Conservation (phyloP, 2,888 invertebrate genomes). For the Aphidoletes aphidimyza region DNA sequence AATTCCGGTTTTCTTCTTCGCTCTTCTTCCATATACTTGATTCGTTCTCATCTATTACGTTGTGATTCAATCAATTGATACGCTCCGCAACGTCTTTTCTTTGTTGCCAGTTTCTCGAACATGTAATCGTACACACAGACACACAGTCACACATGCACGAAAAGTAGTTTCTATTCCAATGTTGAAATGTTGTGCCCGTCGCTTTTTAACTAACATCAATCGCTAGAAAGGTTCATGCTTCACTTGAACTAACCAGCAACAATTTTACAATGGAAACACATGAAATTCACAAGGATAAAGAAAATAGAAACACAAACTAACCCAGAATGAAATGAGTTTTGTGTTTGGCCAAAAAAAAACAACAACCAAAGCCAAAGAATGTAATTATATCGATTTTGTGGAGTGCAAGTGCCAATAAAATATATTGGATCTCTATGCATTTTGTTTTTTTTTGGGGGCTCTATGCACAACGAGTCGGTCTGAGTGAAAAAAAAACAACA, state of each 20-base stretch:
- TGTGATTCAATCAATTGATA: constrained; percentile 48
- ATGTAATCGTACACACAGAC: neutral
- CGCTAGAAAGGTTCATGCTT: neutral
- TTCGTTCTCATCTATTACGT: neutral
- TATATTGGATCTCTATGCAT: constrained; percentile 16
- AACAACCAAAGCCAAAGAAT: constrained; percentile 47
- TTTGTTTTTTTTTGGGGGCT: constrained; percentile 10
- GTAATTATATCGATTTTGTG: constrained; percentile 46
- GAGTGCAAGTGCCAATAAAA: constrained; percentile 30
- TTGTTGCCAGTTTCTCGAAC: neutral
- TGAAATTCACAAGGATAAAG: neutral
- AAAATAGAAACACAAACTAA: neutral
- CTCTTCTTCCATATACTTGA: neutral
- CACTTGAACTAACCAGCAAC: neutral
- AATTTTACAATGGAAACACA: constrained; percentile 4
- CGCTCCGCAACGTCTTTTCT: neutral
- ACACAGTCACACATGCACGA: neutral
- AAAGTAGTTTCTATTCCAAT: neutral
- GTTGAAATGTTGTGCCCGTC: neutral
- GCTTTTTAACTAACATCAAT: neutral
- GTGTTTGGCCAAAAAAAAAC: constrained; percentile 10
- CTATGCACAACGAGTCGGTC: neutral
- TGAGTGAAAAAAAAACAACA: neutral
- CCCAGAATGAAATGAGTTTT: no score
- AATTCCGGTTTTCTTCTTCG: constrained; percentile 12